phyloP scores from a whole-genome alignment of 2,113 vertebrate species.

The Lethenteron reissneri region DNA sequence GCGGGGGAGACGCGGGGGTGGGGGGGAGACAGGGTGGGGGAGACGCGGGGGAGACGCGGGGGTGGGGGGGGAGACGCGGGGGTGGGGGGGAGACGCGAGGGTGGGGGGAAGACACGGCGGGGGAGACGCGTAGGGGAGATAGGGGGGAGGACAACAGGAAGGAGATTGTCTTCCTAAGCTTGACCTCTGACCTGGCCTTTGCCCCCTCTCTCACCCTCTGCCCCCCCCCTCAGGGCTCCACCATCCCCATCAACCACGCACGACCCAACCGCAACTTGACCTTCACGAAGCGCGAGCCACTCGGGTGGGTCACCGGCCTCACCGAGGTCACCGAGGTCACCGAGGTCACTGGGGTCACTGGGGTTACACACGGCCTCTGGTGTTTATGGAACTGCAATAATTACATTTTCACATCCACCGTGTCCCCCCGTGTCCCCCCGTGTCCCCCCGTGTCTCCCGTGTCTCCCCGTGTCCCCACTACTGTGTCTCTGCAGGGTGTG shows the following conservation, averaged over 20 bases:
- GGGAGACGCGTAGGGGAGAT: background rate
- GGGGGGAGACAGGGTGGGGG: background rate
- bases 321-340: no score
- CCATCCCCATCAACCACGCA: slow-evolving; percentile 46
- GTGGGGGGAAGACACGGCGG: background rate
- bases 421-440: no score
- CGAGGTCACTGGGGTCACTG: no score
- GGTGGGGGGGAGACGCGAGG: background rate
- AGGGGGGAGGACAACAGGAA: background rate
- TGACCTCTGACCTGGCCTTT: background rate
- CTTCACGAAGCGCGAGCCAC: slow-evolving; percentile 37
- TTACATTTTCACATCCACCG: no score
- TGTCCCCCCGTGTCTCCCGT: no score
- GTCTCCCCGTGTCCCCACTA: no score
- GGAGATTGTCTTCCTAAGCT: background rate
- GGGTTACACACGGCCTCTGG: no score
- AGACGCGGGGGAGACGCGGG: background rate
- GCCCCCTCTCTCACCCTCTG: background rate
- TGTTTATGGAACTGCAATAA: no score
- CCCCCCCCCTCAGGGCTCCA: slow-evolving; percentile 23
- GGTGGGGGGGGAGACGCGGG: background rate
- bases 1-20: background rate
- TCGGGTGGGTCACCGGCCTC: slow-evolving; percentile 23
- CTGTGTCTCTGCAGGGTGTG: slow-evolving; percentile 29
- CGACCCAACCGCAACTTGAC: slow-evolving; percentile 43